Evolutionary conservation across 2,113 vertebrate species (phyloP), one percentile per base, ranked within the genome.

Genomic region (Probosciger aterrimus): DNA sequence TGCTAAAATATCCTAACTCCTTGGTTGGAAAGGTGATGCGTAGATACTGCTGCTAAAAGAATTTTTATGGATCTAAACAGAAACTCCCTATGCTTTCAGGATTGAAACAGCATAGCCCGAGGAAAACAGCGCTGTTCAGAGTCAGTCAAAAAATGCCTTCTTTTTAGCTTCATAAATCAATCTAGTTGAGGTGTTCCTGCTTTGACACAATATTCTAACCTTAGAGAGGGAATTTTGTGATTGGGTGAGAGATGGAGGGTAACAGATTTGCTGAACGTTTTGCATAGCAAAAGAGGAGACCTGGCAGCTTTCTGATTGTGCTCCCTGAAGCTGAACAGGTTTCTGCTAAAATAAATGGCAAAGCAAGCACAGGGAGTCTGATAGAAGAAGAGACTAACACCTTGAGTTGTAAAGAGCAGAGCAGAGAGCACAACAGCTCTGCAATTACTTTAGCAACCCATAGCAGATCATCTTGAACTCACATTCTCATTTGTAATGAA

Each of bases 221-320:
- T 88, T 63, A 6, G 59, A 93, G 41, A 65, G 35, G 49, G 63
- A 77, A 35, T 93, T 73, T 69, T 79, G 67, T 64, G 6, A 87
- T 79, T 87, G 82, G 85, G 49, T 57, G 59, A 82, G 85, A 85
- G 67, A 86, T 57, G 37, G 88, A 90, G 70, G 52, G 52, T 68
- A 94, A 82, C 77, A 87, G 90, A 95, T 85, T 90, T 90, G 87
- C 78, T 84, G 88, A 93, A 95, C 47, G 28, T 79, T 90, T 93
- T 94, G 92, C 84, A 91, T 76, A 81, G 87, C 69, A 39, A 33
- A 79, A 93, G 65, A 70, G 57, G 37, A 93, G 87, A 68, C 74
- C 43, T 39, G 60, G 55, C 74, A 94, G 81, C 74, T 84, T 71
- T 79, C 2, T 9, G 82, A 55, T 43, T 43, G 33, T 63, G 70